phyloP scores from a whole-genome alignment of 1,140 invertebrate genomes.

The Drosophila tristis region DNA sequence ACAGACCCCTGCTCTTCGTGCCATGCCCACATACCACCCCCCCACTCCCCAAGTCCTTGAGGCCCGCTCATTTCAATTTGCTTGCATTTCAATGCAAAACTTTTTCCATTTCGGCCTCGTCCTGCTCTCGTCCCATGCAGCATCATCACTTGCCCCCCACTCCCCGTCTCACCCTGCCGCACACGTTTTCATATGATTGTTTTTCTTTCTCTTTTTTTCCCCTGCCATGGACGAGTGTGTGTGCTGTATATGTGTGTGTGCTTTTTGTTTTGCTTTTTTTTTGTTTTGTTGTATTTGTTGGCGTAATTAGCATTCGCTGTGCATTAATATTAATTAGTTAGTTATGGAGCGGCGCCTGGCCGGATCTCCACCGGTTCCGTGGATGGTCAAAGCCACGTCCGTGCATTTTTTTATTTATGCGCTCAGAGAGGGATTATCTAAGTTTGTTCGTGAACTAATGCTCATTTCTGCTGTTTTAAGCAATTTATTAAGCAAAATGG shows the following conservation, averaged over 20 bases:
- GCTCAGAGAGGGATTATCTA: too few species aligned
- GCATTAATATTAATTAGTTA: conserved; percentile 83
- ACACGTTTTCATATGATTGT: conserved; percentile 73
- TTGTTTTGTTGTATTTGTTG: conserved; percentile 28
- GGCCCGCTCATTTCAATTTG: conserved; percentile 73
- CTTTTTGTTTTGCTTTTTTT: conserved; percentile 20
- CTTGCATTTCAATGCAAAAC: conserved; percentile 81
- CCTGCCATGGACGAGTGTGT: background rate
- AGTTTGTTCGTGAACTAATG: too few species aligned
- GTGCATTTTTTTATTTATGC: too few species aligned
- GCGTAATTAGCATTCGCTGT: conserved; percentile 73
- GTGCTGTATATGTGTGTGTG: background rate
- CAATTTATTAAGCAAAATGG: too few species aligned
- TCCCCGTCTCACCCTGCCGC: conserved; percentile 12
- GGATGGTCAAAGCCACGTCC: conserved; percentile 30
- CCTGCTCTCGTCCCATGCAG: conserved; percentile 9
- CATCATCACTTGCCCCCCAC: conserved; percentile 8
- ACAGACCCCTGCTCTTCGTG: background rate
- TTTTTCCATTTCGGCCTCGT: conserved; percentile 71
- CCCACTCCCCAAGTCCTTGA: background rate
- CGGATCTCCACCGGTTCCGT: conserved; percentile 19
- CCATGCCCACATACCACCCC: background rate
- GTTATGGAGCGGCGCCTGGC: conserved; percentile 58
- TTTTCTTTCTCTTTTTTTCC: conserved; percentile 16
- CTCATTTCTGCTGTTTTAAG: too few species aligned